Evolutionary conservation across 2,888 invertebrate species (phyloP), one percentile per base, ranked within the genome.

Genomic region (Charanyca ferruginea): DNA sequence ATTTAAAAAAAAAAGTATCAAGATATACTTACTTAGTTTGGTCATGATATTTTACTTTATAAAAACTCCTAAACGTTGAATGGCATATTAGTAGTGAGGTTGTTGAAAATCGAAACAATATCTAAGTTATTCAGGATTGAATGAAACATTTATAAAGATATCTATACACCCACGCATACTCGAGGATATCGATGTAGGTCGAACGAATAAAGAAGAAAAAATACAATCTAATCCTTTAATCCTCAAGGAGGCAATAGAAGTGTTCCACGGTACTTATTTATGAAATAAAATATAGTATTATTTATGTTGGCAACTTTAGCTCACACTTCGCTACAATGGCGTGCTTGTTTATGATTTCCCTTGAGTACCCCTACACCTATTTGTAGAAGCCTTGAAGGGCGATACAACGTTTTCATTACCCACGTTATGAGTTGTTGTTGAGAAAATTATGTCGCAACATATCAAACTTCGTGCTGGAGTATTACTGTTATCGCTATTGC

Each of bases 321-420:
- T 83, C 81, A 83, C 83, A 81, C 79, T 70, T 80, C 59, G 81
- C 67, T 69, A 79, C 79, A 80, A 76, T 81, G 58, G 74, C 76
- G 79, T 69, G 81, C 72, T 83, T 80, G 78, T 81, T 80, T 79
- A 82, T 82, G 81, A 83, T 82, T 82, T 82, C 81, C 81, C 83
- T 69, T 45, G 83, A 74, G 83, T 52, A 73, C 68, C 77, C 65
- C 71, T 74, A 74, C 68, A 81, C 83, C 81, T 81, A 80, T 83
- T 81, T 81, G 83, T 81, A 74, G 80, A 76, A 82, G 73, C 81
- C 83, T 82, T 82, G 67, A 80, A 83, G 81, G 70, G 73, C 59
- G 61, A 80, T 83, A 83, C 74, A 80, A 76, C 76, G 77, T 83
- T 82, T 82, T 82, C 81, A 82, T 82, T 82, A 80, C 69, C 76